A percentile compares a stretch with the other conserved stretches of the same genome.
Evolutionary conservation across 2,888 invertebrate species (phyloP).

Genomic region (Nematopogon swammerdamellus): DNA sequence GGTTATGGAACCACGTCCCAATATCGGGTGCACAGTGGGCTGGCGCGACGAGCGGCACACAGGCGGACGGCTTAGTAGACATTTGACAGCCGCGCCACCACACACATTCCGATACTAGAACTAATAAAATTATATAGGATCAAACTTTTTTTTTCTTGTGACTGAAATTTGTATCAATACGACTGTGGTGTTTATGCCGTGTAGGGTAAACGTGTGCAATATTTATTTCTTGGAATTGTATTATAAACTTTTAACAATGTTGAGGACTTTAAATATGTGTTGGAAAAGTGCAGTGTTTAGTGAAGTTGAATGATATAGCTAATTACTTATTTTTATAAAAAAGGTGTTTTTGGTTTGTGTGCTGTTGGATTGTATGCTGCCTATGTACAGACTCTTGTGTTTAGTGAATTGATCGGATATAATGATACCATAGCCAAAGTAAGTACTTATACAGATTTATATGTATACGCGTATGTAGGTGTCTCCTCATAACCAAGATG

Average conservation of each 20-base stretch:
- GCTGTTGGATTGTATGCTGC: no score
- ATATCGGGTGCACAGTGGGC: slow-evolving; percentile 21
- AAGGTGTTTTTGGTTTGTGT: no score
- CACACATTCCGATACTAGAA: slow-evolving; percentile 52
- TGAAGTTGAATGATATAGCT: background rate
- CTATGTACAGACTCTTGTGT: no score
- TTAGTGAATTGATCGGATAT: no score
- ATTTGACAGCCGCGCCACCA: slow-evolving; percentile 56
- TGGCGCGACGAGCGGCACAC: slow-evolving; percentile 51
- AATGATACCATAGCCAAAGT: no score
- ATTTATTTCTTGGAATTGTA: background rate
- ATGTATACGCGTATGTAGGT: no score
- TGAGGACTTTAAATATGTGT: background rate
- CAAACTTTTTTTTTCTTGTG: slow-evolving; percentile 36
- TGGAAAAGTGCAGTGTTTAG: background rate
- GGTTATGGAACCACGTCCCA: slow-evolving; percentile 12
- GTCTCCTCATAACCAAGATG: no score
- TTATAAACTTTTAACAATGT: background rate
- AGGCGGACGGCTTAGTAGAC: slow-evolving; percentile 56
- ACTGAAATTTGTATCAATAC: slow-evolving; percentile 14
- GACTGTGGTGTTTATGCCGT: background rate
- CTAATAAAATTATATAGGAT: slow-evolving; percentile 49
- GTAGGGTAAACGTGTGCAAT: background rate
- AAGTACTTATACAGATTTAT: no score
- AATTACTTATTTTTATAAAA: no score